phyloP scores from a whole-genome alignment of 2,113 vertebrate genomes.

The Microtus montanus region DNA sequence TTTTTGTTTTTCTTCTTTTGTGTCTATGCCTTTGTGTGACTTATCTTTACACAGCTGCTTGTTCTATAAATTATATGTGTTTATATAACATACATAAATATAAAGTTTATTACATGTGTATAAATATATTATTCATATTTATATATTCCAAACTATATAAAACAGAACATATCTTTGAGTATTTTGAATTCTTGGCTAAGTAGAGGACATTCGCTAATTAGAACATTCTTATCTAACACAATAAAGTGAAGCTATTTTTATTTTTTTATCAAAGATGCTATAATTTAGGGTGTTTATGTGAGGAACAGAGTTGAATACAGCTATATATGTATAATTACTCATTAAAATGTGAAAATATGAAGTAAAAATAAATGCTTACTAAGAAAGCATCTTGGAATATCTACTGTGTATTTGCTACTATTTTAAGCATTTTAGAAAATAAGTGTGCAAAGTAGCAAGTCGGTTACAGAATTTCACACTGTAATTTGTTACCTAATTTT shows the following conservation, averaged over 20 bases:
- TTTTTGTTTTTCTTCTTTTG: neutral
- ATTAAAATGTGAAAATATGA: conserved; percentile 56
- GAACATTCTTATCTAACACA: conserved; percentile 46
- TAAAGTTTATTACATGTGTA: neutral
- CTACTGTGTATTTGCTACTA: neutral
- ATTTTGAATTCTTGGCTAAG: conserved; percentile 23
- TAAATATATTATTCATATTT: neutral
- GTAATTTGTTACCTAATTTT: neutral
- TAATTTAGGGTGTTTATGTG: conserved; percentile 51
- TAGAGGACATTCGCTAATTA: conserved; percentile 48
- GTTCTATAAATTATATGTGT: neutral
- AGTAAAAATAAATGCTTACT: conserved; percentile 37
- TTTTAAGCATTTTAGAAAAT: conserved; percentile 29
- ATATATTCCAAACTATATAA: neutral
- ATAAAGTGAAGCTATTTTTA: conserved; percentile 59
- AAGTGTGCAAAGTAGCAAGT: neutral
- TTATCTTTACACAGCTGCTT: neutral
- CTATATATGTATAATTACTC: conserved; percentile 42
- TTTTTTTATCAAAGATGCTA: conserved; percentile 59
- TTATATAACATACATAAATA: neutral
- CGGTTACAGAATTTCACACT: neutral
- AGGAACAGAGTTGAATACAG: conserved; percentile 21
- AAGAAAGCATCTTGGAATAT: conserved; percentile 19
- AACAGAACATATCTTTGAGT: neutral
- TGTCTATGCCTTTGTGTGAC: neutral